A percentile compares a stretch with the other conserved stretches of the same genome.
Conservation (phyloP, 2,888 invertebrate species). For the Nasonia oneida region DNA sequence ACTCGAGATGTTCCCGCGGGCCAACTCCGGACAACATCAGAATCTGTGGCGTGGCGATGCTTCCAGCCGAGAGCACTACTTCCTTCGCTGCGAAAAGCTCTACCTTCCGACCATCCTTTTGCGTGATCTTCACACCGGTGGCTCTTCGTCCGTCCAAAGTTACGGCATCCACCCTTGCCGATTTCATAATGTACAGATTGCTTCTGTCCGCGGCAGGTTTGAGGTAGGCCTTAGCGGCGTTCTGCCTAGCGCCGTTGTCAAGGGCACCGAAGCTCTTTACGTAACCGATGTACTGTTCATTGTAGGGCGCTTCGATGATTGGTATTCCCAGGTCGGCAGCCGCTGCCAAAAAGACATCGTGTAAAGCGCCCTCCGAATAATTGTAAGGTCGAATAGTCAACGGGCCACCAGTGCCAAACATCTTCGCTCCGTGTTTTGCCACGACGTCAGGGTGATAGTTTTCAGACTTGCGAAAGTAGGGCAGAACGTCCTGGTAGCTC, state of each 20-base stretch:
- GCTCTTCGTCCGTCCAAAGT: slow-evolving; percentile 80
- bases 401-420: slow-evolving; percentile 79
- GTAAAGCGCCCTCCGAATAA: slow-evolving; percentile 72
- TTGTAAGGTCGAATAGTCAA: slow-evolving; percentile 78
- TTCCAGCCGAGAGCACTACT: slow-evolving; percentile 84
- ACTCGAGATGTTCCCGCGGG: slow-evolving; percentile 80
- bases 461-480: slow-evolving; percentile 72
- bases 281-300: slow-evolving; percentile 79
- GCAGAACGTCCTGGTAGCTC: slow-evolving; percentile 80
- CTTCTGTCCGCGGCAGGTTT: slow-evolving; percentile 79
- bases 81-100: slow-evolving; percentile 81
- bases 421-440: slow-evolving; percentile 74
- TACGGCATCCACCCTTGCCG: slow-evolving; percentile 81
- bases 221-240: slow-evolving; percentile 78
- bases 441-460: slow-evolving; percentile 68
- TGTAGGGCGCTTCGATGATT: slow-evolving; percentile 76
- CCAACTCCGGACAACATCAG: slow-evolving; percentile 86
- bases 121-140: slow-evolving; percentile 77
- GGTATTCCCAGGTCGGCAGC: slow-evolving; percentile 80
- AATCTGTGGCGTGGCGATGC: slow-evolving; percentile 85
- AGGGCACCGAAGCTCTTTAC: slow-evolving; percentile 79
- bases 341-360: slow-evolving; percentile 78
- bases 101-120: slow-evolving; percentile 71
- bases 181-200: slow-evolving; percentile 83
- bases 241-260: slow-evolving; percentile 77